Percentiles rank a stretch among this genome's conserved stretches.
These are phyloP conservation scores for Druon quercuslanigerum DNA, from an alignment of 1,140 invertebrate species.

Conservation along the genomic window DNA sequence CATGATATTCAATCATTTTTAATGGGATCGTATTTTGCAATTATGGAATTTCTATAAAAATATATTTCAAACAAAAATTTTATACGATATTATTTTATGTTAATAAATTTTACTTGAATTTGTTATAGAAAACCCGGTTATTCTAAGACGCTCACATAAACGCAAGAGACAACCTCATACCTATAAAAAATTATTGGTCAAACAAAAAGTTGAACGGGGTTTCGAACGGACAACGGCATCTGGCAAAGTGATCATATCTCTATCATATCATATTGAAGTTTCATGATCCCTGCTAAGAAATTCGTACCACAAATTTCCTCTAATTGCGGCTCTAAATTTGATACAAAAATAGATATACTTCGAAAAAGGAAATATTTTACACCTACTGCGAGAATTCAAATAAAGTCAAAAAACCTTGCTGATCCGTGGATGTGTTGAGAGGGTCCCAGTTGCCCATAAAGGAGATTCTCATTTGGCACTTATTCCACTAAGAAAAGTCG, in stretches of 20 bases:
- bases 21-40: too few relatives aligned
- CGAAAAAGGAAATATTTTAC: background rate
- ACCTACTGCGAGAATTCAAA: background rate
- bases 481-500: slow-evolving; percentile 13
- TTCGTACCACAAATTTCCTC: background rate
- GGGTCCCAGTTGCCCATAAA: background rate
- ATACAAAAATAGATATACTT: background rate
- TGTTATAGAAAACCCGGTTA: too few relatives aligned
- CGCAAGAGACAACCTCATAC: background rate
- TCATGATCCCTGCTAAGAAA: background rate
- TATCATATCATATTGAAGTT: too few relatives aligned
- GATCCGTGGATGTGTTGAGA: background rate
- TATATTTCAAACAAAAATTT: too few relatives aligned
- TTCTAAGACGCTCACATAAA: background rate
- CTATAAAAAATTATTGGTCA: background rate
- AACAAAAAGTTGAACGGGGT: background rate
- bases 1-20: too few relatives aligned
- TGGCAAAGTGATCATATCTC: background rate
- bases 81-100: too few relatives aligned
- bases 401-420: background rate
- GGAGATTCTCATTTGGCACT: background rate
- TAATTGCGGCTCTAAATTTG: background rate
- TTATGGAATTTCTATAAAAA: too few relatives aligned
- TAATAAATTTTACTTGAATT: too few relatives aligned
- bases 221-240: background rate